phyloP scores from a whole-genome alignment of 1,140 invertebrate species.

The Spodoptera litura region DNA sequence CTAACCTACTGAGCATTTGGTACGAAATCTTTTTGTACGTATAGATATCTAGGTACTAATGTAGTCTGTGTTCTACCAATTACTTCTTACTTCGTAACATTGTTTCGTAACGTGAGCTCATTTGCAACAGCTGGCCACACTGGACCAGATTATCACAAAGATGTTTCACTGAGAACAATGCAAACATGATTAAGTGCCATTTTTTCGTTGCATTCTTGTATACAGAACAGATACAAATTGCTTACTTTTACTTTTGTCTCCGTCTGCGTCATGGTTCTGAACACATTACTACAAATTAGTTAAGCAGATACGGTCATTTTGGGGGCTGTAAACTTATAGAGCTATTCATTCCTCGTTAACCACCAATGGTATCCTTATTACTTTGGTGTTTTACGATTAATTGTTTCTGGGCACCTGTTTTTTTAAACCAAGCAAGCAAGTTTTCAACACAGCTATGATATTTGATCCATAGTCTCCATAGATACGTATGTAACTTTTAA shows the following conservation, averaged over 20 bases:
- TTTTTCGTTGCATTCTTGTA: conserved; percentile 3
- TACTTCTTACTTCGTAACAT: no score
- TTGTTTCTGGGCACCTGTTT: no score
- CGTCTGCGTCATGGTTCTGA: not conserved
- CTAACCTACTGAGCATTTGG: conserved; percentile 17
- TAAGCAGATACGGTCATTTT: no score
- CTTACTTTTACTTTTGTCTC: conserved; percentile 18
- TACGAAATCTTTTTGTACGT: not conserved
- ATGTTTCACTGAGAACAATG: conserved; percentile 11
- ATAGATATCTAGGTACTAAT: not conserved
- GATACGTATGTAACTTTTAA: no score
- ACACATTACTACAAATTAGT: not conserved
- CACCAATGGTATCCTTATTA: no score
- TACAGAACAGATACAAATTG: not conserved
- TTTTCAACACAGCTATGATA: no score
- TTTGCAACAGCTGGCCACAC: not conserved
- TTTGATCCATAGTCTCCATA: no score
- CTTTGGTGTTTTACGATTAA: no score
- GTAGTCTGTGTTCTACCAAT: no score
- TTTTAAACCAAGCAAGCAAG: no score
- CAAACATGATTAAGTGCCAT: conserved; percentile 1
- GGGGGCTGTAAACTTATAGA: no score
- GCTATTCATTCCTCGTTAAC: no score
- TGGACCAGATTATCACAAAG: not conserved
- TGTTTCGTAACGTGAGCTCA: not conserved